Conservation (phyloP, 2,888 invertebrate genomes). For the Sycophila texana region DNA sequence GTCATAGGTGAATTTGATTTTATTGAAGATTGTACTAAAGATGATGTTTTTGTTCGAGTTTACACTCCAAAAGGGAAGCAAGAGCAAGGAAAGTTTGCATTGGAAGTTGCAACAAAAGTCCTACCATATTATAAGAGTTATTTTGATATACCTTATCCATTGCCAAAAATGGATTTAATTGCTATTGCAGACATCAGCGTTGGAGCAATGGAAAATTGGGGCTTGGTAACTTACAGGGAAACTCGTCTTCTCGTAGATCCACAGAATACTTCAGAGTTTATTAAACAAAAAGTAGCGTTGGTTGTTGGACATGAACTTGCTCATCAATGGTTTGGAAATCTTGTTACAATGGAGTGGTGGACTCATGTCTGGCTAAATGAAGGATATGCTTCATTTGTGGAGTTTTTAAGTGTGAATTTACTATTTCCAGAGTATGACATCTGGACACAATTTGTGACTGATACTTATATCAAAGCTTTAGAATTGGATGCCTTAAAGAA, state of each 20-base stretch:
- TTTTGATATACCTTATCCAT: slow-evolving; percentile 94
- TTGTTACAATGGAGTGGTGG: slow-evolving; percentile 99
- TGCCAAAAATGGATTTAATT: slow-evolving; percentile 97
- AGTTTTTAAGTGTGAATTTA: slow-evolving; percentile 94
- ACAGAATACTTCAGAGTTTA: slow-evolving; percentile 89
- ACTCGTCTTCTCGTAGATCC: slow-evolving; percentile 93
- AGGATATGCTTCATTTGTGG: slow-evolving; percentile 96
- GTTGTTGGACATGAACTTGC: slow-evolving; percentile 95
- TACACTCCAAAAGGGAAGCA: slow-evolving; percentile 93
- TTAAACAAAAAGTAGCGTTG: slow-evolving; percentile 90
- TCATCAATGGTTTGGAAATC: slow-evolving; percentile 99
- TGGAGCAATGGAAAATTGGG: slow-evolving; percentile 99
- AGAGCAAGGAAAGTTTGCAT: slow-evolving; percentile 93
- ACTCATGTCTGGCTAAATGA: slow-evolving; percentile 97
- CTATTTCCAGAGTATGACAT: slow-evolving; percentile 97
- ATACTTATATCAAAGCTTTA: slow-evolving; percentile 89
- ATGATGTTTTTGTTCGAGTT: slow-evolving; percentile 89
- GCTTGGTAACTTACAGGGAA: slow-evolving; percentile 84
- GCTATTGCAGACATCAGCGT: slow-evolving; percentile 97
- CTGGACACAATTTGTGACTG: slow-evolving; percentile 97
- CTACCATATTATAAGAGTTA: slow-evolving; percentile 96
- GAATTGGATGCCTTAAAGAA: slow-evolving; percentile 92
- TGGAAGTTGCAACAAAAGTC: slow-evolving; percentile 94
- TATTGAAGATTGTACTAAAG: slow-evolving; percentile 88
- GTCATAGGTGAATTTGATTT: slow-evolving; percentile 97